phyloP scores from a whole-genome alignment of 2,888 invertebrate species.

The Oscheius onirici region DNA sequence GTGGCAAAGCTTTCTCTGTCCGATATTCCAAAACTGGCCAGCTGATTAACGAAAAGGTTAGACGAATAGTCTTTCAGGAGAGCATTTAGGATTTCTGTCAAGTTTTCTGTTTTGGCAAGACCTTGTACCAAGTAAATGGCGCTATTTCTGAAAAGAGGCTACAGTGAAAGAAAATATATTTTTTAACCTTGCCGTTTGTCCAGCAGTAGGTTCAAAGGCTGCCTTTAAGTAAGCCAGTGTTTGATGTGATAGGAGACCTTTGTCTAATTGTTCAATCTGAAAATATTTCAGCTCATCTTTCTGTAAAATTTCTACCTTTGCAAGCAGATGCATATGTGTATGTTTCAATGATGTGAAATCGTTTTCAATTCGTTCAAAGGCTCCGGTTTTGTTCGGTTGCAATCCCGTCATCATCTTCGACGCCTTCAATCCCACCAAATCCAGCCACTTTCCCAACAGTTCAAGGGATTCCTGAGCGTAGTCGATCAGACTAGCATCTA shows the following conservation, averaged over 20 bases:
- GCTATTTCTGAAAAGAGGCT: background rate
- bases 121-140: background rate
- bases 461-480: too few species aligned
- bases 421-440: background rate
- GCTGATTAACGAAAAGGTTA: background rate
- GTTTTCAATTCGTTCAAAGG: conserved; percentile 3
- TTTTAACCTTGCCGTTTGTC: background rate
- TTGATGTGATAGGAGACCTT: background rate
- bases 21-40: background rate
- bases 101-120: background rate
- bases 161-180: background rate
- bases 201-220: background rate
- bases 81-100: background rate
- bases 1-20: background rate
- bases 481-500: too few species aligned
- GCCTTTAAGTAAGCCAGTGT: background rate
- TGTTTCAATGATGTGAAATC: background rate
- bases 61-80: background rate
- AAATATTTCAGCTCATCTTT: background rate
- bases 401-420: background rate
- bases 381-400: background rate
- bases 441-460: too few species aligned
- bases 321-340: conserved; percentile 5
- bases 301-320: background rate
- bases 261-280: background rate